Percentiles rank a stretch among this genome's conserved stretches.
Conservation (phyloP, 1,140 invertebrate species). For the Drosophila fuyamai region DNA sequence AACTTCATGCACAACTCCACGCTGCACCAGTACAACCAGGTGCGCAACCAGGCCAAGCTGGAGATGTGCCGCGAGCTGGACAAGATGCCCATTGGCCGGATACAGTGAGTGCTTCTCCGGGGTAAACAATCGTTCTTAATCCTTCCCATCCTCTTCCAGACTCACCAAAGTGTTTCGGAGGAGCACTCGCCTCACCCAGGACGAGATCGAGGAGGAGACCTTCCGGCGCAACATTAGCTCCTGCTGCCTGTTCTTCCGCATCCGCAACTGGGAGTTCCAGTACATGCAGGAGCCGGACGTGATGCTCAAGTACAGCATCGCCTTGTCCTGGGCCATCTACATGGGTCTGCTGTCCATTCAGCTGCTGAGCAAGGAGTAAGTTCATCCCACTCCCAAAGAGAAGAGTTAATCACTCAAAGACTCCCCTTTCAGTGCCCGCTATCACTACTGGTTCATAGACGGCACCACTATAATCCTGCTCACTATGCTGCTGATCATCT, state of each 20-base stretch:
- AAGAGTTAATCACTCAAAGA: not conserved
- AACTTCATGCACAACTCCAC: slow-evolving; percentile 84
- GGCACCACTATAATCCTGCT: slow-evolving; percentile 74
- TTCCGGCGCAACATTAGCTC: slow-evolving; percentile 83
- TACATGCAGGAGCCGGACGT: slow-evolving; percentile 78
- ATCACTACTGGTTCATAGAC: slow-evolving; percentile 69
- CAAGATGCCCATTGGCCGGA: slow-evolving; percentile 84
- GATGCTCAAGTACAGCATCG: slow-evolving; percentile 84
- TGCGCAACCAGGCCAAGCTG: slow-evolving; percentile 83
- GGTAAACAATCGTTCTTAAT: no score
- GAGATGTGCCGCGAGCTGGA: slow-evolving; percentile 85
- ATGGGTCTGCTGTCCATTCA: slow-evolving; percentile 73
- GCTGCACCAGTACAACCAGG: slow-evolving; percentile 82
- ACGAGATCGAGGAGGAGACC: slow-evolving; percentile 78
- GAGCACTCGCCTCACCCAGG: slow-evolving; percentile 71
- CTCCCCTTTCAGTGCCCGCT: slow-evolving; percentile 24
- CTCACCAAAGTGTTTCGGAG: slow-evolving; percentile 68
- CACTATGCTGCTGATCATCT: slow-evolving; percentile 75
- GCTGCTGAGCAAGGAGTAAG: slow-evolving; percentile 70
- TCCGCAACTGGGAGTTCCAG: slow-evolving; percentile 78
- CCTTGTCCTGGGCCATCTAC: slow-evolving; percentile 67
- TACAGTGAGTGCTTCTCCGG: slow-evolving; percentile 59
- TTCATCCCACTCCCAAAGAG: fast-evolving
- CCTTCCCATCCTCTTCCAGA: slow-evolving; percentile 3
- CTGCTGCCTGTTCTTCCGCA: slow-evolving; percentile 73